These are phyloP conservation scores for Salvator merianae DNA, from an alignment of 2,113 vertebrate genomes.

Conservation along the genomic window DNA sequence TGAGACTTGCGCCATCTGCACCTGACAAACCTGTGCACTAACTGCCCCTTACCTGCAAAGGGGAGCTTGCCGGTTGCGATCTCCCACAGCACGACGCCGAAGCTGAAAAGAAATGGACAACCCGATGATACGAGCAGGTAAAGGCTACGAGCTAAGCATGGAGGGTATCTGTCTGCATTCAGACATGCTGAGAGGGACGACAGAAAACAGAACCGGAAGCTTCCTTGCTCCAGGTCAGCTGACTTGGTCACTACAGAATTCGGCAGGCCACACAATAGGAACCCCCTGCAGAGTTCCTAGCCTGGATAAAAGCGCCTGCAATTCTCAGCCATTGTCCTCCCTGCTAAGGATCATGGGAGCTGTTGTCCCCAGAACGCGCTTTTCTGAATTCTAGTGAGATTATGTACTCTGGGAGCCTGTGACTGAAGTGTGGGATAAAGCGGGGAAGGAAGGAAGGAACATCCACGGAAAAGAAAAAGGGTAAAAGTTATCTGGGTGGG, in stretches of 20 bases:
- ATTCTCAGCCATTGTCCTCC: too few species aligned
- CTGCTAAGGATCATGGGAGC: too few species aligned
- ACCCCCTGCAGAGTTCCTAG: not conserved
- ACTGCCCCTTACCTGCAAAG: slow-evolving; percentile 77
- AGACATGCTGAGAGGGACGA: not conserved
- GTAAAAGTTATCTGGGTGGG: not conserved
- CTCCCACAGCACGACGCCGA: slow-evolving; percentile 91
- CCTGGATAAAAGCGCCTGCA: not conserved
- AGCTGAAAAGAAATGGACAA: slow-evolving; percentile 75
- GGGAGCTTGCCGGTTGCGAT: slow-evolving; percentile 79
- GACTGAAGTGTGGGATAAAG: too few species aligned
- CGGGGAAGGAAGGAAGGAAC: too few species aligned
- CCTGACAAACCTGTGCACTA: not conserved
- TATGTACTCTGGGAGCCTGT: too few species aligned
- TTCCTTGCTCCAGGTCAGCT: not conserved
- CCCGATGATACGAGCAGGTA: not conserved
- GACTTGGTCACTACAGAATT: too few species aligned
- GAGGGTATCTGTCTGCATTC: not conserved
- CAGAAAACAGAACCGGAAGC: not conserved
- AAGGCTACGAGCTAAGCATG: not conserved
- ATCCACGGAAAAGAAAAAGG: too few species aligned
- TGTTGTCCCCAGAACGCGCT: too few species aligned
- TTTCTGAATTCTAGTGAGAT: too few species aligned
- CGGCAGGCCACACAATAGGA: not conserved
- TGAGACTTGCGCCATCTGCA: not conserved